These are phyloP conservation scores for Drosophila repleta DNA, from an alignment of 1,140 invertebrate species.

Conservation along the genomic window DNA sequence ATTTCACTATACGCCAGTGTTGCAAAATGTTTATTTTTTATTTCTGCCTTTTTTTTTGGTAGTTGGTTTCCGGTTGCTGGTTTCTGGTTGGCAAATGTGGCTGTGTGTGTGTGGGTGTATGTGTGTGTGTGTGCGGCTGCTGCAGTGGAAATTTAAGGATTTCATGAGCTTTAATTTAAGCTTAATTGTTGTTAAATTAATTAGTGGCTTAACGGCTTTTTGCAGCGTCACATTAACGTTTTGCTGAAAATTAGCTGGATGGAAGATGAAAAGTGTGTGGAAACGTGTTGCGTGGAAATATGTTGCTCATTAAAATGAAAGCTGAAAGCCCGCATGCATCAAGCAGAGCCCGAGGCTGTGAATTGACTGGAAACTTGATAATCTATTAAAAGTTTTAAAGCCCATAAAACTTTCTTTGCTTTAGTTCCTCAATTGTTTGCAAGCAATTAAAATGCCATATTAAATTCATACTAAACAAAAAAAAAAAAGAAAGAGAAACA, in stretches of 20 bases:
- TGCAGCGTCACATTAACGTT: slow-evolving; percentile 1
- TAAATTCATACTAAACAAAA: neutral
- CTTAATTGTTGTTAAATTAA: slow-evolving; percentile 75
- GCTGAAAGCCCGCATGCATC: neutral
- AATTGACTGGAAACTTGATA: too few species aligned
- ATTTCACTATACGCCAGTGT: slow-evolving; percentile 64
- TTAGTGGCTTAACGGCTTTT: slow-evolving; percentile 50
- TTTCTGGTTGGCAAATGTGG: slow-evolving; percentile 6
- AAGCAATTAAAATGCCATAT: too few species aligned
- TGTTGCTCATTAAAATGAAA: neutral
- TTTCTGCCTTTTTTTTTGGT: slow-evolving; percentile 13
- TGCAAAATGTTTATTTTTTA: slow-evolving; percentile 20
- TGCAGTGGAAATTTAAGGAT: slow-evolving; percentile 24
- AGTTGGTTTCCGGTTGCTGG: slow-evolving; percentile 26
- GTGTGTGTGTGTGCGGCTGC: slow-evolving; percentile 5
- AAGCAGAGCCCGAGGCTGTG: too few species aligned
- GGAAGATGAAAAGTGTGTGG: neutral
- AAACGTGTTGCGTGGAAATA: neutral
- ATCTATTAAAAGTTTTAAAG: too few species aligned
- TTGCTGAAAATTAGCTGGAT: slow-evolving; percentile 2
- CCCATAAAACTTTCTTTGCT: too few species aligned
- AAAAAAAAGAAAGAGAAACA: too few species aligned
- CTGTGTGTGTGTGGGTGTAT: slow-evolving; percentile 10
- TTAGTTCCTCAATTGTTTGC: too few species aligned
- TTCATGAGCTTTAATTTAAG: slow-evolving; percentile 53